These are phyloP conservation scores for Atlantisia rogersi DNA, from an alignment of 2,113 vertebrate species.

Conservation along the genomic window DNA sequence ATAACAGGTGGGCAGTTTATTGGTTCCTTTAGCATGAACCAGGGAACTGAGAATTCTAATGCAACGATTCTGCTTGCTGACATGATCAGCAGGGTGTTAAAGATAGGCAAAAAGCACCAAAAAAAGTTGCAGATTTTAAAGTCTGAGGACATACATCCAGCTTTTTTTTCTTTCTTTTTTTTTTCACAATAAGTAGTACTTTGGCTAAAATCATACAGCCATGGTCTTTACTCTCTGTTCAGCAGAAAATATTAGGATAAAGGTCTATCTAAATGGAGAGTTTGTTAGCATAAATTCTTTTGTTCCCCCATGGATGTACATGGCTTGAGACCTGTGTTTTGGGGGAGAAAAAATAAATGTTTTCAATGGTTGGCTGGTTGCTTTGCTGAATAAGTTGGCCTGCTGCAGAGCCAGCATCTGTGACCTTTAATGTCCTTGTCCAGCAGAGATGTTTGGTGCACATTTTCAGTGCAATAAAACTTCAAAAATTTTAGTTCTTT, in stretches of 20 bases:
- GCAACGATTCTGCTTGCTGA: background rate
- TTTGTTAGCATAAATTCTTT: background rate
- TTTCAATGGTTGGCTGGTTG: conserved; percentile 39
- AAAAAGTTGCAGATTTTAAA: background rate
- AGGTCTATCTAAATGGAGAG: too few relatives aligned
- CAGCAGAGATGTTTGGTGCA: background rate
- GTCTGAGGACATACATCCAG: background rate
- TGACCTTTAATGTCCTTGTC: conserved; percentile 50
- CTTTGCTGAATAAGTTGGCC: conserved; percentile 30
- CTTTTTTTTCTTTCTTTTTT: background rate
- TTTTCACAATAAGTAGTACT: background rate
- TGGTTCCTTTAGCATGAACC: background rate
- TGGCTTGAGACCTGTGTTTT: background rate
- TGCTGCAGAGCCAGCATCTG: conserved; percentile 59
- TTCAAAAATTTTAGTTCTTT: background rate
- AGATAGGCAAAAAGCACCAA: background rate
- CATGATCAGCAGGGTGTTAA: background rate
- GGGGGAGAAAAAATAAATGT: background rate
- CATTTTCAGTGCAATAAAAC: background rate
- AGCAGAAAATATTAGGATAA: too few relatives aligned
- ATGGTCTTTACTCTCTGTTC: background rate
- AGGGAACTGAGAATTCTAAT: background rate
- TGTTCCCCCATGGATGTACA: background rate
- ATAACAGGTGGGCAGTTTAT: background rate
- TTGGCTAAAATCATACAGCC: background rate